Evolutionary conservation across 2,888 invertebrate species (phyloP), one percentile per base, ranked within the genome.

Genomic region (Lottia scabra): DNA sequence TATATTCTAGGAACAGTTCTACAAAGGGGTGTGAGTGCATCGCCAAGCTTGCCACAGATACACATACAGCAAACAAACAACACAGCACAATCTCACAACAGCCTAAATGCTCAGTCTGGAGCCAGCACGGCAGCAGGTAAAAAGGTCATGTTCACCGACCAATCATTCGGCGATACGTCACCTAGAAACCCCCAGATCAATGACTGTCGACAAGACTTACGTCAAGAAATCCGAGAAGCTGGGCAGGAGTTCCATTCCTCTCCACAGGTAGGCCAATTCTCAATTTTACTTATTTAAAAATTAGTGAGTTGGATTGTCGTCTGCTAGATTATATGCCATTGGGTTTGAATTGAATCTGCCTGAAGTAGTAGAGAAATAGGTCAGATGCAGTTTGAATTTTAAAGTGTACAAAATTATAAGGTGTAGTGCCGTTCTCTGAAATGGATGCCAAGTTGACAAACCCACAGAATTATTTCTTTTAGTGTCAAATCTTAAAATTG

Each of bases 21-120:
- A n/a, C 75, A 75, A 19, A 70, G 73, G 23, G 79, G 79, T 26
- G 64, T 74, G 10, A 78, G 76, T 75, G 76, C 80, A 27, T 80
- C 80, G n/a, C 79, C 77, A 38, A 78, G 75, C 65, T 72, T 81
- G 65, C 76, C 80, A 64, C 75, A 72, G 65, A 70, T 77, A 63
- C 78, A 76, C 12, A 70, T 65, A 19, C 65, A 72, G 8, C 78
- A 78, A 46, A 79, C 79, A 30, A 79, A 80, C 26, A 75, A 79
- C 30, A 80, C 80, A 75, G 76, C 76, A 67, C 75, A 72, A 23
- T 45, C 75, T 12, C 77, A 74, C 10, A 74, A 73, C 38, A 67
- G 70, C 15, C 56, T 65, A 19, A 68, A 64, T 43, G n/a, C 70
- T 48, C 38, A 38, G 10, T 56, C 56, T 56, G 56, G 19, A 23